Percentiles rank a stretch among this genome's conserved stretches.
These are phyloP conservation scores for Busseola fusca DNA, from an alignment of 2,888 invertebrate genomes.

Conservation along the genomic window DNA sequence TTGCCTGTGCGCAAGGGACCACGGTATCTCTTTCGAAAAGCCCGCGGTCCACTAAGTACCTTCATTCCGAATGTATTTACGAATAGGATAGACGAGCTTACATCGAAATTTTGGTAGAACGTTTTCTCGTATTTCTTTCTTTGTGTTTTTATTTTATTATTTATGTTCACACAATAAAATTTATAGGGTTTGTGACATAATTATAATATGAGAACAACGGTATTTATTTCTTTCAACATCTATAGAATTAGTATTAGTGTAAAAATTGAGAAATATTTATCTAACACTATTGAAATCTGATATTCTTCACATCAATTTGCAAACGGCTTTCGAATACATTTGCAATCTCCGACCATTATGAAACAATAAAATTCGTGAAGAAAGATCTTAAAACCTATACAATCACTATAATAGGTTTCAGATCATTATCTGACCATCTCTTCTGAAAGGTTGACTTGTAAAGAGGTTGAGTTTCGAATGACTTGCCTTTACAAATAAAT, in stretches of 20 bases:
- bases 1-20: too few relatives aligned
- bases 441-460: slow-evolving; percentile 14
- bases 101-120: too few relatives aligned
- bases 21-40: too few relatives aligned
- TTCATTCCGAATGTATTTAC: too few relatives aligned
- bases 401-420: slow-evolving; percentile 2
- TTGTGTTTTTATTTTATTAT: too few relatives aligned
- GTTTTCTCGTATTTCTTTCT: background rate
- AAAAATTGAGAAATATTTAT: slow-evolving; percentile 1
- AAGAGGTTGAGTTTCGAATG: slow-evolving; percentile 25
- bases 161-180: too few relatives aligned
- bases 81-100: too few relatives aligned
- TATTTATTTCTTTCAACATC: background rate
- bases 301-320: slow-evolving; percentile 11
- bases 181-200: too few relatives aligned
- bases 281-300: background rate
- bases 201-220: too few relatives aligned
- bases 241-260: background rate
- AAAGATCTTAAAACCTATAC: slow-evolving; percentile 13
- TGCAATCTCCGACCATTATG: slow-evolving; percentile 22
- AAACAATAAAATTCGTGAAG: slow-evolving; percentile 20
- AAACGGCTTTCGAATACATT: slow-evolving; percentile 1
- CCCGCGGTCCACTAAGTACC: too few relatives aligned
- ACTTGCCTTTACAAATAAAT: slow-evolving; percentile 14
- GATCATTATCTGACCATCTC: slow-evolving; percentile 18